These are phyloP conservation scores for Notiomystis cincta DNA, from an alignment of 2,113 vertebrate species.

Conservation along the genomic window DNA sequence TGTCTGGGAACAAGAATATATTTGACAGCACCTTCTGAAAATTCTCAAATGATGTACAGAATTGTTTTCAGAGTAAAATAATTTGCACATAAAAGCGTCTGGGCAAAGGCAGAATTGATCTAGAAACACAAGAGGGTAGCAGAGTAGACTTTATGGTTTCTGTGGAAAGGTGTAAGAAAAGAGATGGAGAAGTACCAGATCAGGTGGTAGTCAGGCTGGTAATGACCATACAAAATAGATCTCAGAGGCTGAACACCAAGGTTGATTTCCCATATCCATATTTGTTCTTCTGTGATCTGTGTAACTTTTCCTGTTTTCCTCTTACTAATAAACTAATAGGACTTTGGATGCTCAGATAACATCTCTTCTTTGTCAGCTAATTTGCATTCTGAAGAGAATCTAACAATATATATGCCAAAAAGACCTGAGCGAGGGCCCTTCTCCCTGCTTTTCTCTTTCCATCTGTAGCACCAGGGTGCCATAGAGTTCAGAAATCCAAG, in stretches of 20 bases:
- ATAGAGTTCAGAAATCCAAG: neutral
- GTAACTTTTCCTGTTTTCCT: neutral
- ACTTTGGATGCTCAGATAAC: neutral
- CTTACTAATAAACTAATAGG: neutral
- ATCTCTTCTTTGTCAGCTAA: neutral
- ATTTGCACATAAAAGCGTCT: neutral
- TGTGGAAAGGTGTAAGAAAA: neutral
- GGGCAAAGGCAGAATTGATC: neutral
- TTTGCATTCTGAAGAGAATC: neutral
- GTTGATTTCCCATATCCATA: neutral
- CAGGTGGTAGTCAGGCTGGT: neutral
- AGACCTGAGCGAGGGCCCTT: neutral
- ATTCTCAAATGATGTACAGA: neutral
- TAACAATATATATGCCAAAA: neutral
- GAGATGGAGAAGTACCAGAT: neutral
- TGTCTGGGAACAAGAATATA: neutral
- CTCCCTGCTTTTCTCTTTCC: neutral
- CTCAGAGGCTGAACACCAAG: neutral
- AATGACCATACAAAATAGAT: neutral
- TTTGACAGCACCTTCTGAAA: neutral
- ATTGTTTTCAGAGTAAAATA: neutral
- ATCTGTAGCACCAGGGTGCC: neutral
- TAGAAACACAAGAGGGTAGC: neutral
- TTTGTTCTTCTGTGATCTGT: neutral
- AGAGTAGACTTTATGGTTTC: neutral